A percentile compares a stretch with the other conserved stretches of the same genome.
phyloP scores from a whole-genome alignment of 1,140 invertebrate genomes.

The Himalopsyche phryganea region DNA sequence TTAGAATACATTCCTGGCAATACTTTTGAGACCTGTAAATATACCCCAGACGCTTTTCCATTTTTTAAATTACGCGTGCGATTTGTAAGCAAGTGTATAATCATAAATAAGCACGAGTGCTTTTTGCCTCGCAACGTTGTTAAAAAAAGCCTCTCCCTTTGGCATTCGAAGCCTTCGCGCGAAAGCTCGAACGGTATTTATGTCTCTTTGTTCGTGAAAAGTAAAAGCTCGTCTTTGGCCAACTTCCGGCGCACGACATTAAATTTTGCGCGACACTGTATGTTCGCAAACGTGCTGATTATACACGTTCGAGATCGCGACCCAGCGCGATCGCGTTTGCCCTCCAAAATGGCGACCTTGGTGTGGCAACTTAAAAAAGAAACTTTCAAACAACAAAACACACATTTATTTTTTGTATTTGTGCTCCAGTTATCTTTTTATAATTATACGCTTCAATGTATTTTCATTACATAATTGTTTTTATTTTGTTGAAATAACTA shows the following conservation, averaged over 20 bases:
- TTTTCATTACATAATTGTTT: too few relatives aligned
- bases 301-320: conserved; percentile 4
- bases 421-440: too few relatives aligned
- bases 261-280: conserved; percentile 16
- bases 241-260: conserved; percentile 15
- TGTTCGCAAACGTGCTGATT: conserved; percentile 2
- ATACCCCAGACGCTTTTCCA: not conserved
- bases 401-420: too few relatives aligned
- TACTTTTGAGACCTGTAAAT: not conserved
- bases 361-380: too few relatives aligned
- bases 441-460: too few relatives aligned
- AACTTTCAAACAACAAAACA: too few relatives aligned
- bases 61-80: not conserved
- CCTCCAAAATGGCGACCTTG: too few relatives aligned
- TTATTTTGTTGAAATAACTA: too few relatives aligned
- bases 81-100: not conserved
- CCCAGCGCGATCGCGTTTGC: not conserved
- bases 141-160: not conserved
- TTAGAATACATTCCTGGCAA: too few relatives aligned
- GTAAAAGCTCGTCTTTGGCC: conserved; percentile 14
- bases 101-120: not conserved
- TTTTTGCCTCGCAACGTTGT: not conserved
- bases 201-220: conserved; percentile 22
- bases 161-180: not conserved
- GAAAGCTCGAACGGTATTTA: conserved; percentile 16